phyloP scores from a whole-genome alignment of 2,113 vertebrate species.

The Elephantulus edwardii region DNA sequence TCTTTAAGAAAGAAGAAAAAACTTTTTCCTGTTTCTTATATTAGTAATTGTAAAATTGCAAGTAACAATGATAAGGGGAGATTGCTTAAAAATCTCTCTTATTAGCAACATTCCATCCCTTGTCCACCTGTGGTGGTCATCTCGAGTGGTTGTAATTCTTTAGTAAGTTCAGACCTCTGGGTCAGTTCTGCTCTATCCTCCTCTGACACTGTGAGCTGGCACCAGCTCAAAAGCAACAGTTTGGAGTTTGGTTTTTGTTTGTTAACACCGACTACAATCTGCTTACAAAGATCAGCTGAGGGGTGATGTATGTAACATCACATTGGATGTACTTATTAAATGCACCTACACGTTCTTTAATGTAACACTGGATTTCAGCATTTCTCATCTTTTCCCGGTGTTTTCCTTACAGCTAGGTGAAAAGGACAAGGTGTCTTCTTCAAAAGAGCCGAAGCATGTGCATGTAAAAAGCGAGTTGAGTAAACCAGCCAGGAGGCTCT shows the following conservation, averaged over 20 bases:
- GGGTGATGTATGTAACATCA: background rate
- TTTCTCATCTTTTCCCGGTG: slow-evolving; percentile 36
- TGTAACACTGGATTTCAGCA: background rate
- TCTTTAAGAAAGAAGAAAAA: too few relatives aligned
- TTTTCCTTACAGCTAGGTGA: slow-evolving; percentile 80
- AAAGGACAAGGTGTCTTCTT: slow-evolving; percentile 83
- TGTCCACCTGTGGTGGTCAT: background rate
- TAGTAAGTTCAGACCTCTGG: background rate
- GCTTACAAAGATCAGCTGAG: background rate
- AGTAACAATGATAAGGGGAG: background rate
- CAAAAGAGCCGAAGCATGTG: slow-evolving; percentile 85
- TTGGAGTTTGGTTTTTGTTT: background rate
- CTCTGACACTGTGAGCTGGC: background rate
- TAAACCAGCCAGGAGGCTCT: slow-evolving; percentile 86
- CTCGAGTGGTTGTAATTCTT: background rate
- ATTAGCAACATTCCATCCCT: background rate
- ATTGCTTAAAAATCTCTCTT: background rate
- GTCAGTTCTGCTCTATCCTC: background rate
- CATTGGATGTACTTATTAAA: background rate
- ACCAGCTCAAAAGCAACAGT: background rate
- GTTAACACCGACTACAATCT: background rate
- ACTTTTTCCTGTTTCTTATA: slow-evolving; percentile 36
- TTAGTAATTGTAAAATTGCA: background rate
- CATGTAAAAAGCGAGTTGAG: slow-evolving; percentile 81
- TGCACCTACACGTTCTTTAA: background rate